Evolutionary conservation across 2,888 invertebrate genomes (phyloP), one percentile per base, ranked within the genome.

Genomic region (Odontocolon sp.): DNA sequence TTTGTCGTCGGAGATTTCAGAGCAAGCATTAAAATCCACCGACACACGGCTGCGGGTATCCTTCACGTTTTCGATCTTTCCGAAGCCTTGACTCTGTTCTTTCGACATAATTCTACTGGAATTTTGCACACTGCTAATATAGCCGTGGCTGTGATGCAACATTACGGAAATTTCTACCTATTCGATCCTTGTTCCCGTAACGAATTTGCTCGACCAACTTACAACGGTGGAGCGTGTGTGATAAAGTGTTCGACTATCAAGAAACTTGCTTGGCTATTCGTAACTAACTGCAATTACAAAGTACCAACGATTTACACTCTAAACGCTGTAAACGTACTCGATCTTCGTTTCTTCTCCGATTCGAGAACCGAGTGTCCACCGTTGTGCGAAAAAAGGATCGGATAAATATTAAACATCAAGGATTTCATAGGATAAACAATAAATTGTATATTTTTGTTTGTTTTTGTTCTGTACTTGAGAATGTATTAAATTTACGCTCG

Each of bases 161-260:
- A 91, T 76, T 88, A 87, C 23, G 86, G 92, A 83, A 92, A 91
- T 0, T 94, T 91, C 86, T 94, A 93, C 87, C 89, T 94, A 88
- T 93, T 94, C 82, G 94, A 94, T 84, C 92, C 94, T 0, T 91
- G 91, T 47, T 92, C 92, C 74, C 87, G 93, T 0, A 92, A 93
- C 84, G 77, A 83, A 2, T 70, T 73, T 6, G 85, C 82, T 0
- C 73, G 80, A 14, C 50, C 81, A 0, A 59, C 73, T n/a, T 79
- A 82, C 38, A 81, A 85, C 0, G 86, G 87, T 0, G 77, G 81
- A 0, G 89, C 88, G 0, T 87, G 89, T 23, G 72, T 89, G 1
- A 81, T 86, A 8, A 87, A 84, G 45, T 88, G 85, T 69, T 82
- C 82, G 6, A 86, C 28, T 26, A 79, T 88, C 14, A 61, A 76